Evolutionary conservation across 2,113 vertebrate species (phyloP), one percentile per base, ranked within the genome.

Genomic region (Caloenas nicobarica): DNA sequence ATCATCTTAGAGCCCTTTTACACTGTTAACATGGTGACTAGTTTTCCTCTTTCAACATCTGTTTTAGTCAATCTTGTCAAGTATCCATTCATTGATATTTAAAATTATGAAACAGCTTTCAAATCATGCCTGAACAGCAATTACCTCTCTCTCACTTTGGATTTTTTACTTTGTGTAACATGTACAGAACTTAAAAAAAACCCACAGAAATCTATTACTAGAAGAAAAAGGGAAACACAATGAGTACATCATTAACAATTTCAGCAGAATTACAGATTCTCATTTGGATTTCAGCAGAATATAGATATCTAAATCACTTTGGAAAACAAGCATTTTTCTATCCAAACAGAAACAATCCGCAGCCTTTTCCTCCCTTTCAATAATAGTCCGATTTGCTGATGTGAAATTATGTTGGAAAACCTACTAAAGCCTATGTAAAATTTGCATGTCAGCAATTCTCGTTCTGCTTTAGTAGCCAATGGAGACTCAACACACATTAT

Each of bases 21-120:
- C 83, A 61, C 78, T 86, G 77, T 71, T 92, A 88, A 88, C 80
- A 79, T 70, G 36, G 60, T 96, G 81, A 72, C 50, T 76, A 72
- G 60, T 87, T 93, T 92, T 86, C 38, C 53, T 79, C 51, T 94
- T 80, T 82, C 76, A 86, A 86, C 88, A 87, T 94, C 91, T 96
- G 53, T 60, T 95, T 95, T 79, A 74, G 68, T 78, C n/a, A 64
- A 0, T 65, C 57, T 68, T 91, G 91, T 66, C 78, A 93, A 92
- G 28, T 66, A 70, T 81, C 71, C 40, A 31, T 81, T 86, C 29
- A 74, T 2, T 92, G 90, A 44, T 83, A 76, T 81, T 92, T 62
- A 18, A 74, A 78, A 89, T 62, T 54, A 65, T 6, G 51, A 78
- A 88, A 50, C 33, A 86, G 40, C 38, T 77, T 81, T 72, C 70